Evolutionary conservation across 2,888 invertebrate species (phyloP).

Genomic region (Ophioninae sp.): DNA sequence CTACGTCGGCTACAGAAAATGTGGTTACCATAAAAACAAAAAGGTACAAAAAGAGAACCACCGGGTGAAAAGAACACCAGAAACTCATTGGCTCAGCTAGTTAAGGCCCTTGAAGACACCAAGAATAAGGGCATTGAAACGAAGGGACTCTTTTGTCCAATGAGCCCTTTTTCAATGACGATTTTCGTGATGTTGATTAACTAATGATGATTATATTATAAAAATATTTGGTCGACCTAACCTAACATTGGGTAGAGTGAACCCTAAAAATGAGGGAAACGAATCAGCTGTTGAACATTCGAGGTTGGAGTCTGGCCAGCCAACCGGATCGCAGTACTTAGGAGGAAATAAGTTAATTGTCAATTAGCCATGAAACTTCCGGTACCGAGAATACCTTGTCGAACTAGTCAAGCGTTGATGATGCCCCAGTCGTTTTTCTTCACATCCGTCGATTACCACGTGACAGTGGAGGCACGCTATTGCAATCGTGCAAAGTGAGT

Average conservation of each 20-base stretch:
- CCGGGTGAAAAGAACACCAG: conserved; percentile 7
- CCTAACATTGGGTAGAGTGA: no score
- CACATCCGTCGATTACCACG: conserved; percentile 20
- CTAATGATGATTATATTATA: no score
- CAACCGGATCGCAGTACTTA: not conserved
- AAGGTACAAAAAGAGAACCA: no score
- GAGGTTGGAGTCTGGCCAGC: no score
- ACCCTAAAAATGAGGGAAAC: no score
- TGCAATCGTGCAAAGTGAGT: conserved; percentile 23
- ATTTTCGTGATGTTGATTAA: not conserved
- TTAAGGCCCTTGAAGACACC: not conserved
- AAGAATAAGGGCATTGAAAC: not conserved
- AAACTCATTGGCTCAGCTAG: conserved; percentile 19
- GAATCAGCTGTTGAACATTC: no score
- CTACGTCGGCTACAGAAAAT: conserved; percentile 4
- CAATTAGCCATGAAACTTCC: not conserved
- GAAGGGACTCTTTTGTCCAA: not conserved
- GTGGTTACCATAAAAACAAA: conserved; percentile 25
- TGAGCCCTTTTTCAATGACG: no score
- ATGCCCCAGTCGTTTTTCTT: conserved; percentile 2
- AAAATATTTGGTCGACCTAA: no score
- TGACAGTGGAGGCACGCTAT: conserved; percentile 13
- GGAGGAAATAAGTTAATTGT: not conserved
- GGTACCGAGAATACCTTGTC: not conserved
- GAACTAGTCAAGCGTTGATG: conserved; percentile 19